phyloP scores from a whole-genome alignment of 2,888 invertebrate genomes.

The Clanis bilineata region DNA sequence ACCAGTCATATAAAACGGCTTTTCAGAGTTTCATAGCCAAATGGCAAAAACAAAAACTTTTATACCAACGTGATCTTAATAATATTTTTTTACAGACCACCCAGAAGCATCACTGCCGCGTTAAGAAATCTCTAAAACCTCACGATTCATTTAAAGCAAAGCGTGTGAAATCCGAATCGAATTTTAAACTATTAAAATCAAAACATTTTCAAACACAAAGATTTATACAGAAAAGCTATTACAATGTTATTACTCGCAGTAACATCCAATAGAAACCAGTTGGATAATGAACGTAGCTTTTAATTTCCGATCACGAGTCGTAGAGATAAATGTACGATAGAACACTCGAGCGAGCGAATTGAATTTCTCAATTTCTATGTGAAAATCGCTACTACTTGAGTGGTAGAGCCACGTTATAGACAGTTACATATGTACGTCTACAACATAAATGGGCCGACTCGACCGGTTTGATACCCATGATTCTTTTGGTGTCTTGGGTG shows the following conservation, averaged over 20 bases:
- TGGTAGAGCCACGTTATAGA: too few species aligned
- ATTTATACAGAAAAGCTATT: conserved; percentile 10
- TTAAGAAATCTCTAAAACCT: not conserved
- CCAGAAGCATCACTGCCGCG: too few species aligned
- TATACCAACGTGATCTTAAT: too few species aligned
- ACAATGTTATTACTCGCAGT: conserved; percentile 19
- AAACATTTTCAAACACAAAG: not conserved
- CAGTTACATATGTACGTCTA: too few species aligned
- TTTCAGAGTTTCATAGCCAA: too few species aligned
- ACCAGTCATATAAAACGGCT: too few species aligned
- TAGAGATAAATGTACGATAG: not conserved
- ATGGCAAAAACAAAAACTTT: too few species aligned
- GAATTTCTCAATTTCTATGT: not conserved
- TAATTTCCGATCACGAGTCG: conserved; percentile 12
- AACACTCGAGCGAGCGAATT: not conserved
- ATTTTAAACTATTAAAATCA: not conserved
- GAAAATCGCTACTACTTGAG: too few species aligned
- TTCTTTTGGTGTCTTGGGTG: too few species aligned
- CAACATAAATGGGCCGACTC: too few species aligned
- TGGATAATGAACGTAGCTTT: conserved; percentile 8
- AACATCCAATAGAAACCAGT: conserved; percentile 23
- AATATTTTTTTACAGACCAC: not conserved
- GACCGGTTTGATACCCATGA: too few species aligned
- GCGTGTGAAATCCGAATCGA: not conserved
- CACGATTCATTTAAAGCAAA: not conserved